phyloP scores from a whole-genome alignment of 1,140 invertebrate genomes.

The Meloidogyne hapla region DNA sequence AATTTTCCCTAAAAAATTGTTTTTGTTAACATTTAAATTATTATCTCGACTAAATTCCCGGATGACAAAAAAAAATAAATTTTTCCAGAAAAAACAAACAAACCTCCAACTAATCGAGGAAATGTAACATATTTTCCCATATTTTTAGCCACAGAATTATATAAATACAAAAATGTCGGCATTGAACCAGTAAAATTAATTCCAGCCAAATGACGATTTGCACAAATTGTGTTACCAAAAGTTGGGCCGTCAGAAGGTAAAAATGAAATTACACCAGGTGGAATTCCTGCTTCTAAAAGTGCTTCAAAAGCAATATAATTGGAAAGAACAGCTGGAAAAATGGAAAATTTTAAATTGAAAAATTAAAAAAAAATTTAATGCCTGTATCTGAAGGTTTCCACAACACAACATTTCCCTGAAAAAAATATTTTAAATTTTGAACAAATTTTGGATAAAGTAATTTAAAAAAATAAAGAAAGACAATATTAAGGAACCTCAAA shows the following conservation, averaged over 20 bases:
- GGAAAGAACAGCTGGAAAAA: slow-evolving; percentile 76
- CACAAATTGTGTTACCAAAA: slow-evolving; percentile 87
- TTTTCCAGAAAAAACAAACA: slow-evolving; percentile 65
- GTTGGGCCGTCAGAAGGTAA: slow-evolving; percentile 87
- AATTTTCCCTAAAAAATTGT: no score
- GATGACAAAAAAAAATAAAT: no score
- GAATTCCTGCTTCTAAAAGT: slow-evolving; percentile 86
- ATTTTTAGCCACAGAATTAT: slow-evolving; percentile 87
- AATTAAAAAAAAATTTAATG: background rate
- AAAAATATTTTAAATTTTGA: slow-evolving; percentile 26
- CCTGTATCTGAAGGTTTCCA: slow-evolving; percentile 97
- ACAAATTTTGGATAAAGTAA: no score
- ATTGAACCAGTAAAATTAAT: slow-evolving; percentile 87
- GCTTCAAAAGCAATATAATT: slow-evolving; percentile 93
- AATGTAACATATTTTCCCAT: slow-evolving; percentile 82
- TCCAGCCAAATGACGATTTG: slow-evolving; percentile 80
- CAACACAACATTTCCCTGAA: slow-evolving; percentile 84
- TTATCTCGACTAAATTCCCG: no score
- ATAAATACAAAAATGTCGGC: slow-evolving; percentile 83
- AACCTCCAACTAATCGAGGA: slow-evolving; percentile 79
- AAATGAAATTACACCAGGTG: slow-evolving; percentile 94
- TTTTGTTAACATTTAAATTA: no score
- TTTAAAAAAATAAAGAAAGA: no score
- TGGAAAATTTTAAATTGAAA: background rate
- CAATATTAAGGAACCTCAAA: no score